A percentile compares a stretch with the other conserved stretches of the same genome.
phyloP scores from a whole-genome alignment of 1,140 invertebrate genomes.

The Aphidius ervi region DNA sequence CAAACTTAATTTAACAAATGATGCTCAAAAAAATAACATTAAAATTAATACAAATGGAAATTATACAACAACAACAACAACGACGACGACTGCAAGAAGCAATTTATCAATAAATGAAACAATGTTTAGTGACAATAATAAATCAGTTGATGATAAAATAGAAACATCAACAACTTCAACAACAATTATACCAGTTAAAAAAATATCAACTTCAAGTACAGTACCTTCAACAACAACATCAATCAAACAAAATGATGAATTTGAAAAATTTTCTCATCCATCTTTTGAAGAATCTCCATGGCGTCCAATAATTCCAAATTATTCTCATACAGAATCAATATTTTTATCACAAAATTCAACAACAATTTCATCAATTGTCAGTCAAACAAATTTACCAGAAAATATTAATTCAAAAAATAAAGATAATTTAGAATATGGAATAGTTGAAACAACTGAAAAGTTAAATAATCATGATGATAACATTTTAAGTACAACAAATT shows the following conservation, averaged over 20 bases:
- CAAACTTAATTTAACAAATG: constrained; percentile 39
- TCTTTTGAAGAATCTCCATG: constrained; percentile 48
- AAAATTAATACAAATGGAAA: constrained; percentile 20
- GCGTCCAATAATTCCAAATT: constrained; percentile 46
- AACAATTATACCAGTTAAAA: background rate
- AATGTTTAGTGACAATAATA: constrained; percentile 6
- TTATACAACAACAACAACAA: background rate
- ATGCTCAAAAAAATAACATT: constrained; percentile 32
- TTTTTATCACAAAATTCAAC: constrained; percentile 24
- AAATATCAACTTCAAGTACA: constrained; percentile 17
- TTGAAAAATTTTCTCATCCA: constrained; percentile 39
- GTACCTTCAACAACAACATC: constrained; percentile 16
- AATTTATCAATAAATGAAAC: constrained; percentile 13
- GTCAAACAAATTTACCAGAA: background rate
- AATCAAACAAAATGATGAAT: constrained; percentile 16
- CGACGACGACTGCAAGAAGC: background rate
- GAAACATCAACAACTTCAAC: constrained; percentile 15
- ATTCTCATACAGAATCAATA: constrained; percentile 38
- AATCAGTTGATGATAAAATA: constrained; percentile 3
- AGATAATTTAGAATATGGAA: constrained; percentile 9
- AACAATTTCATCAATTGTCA: constrained; percentile 3
- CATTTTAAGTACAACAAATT: constrained; percentile 5
- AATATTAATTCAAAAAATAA: background rate
- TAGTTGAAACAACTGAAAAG: background rate
- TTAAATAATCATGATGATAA: background rate